These are phyloP conservation scores for Coelopa frigida DNA, from an alignment of 1,140 invertebrate species.

Conservation along the genomic window DNA sequence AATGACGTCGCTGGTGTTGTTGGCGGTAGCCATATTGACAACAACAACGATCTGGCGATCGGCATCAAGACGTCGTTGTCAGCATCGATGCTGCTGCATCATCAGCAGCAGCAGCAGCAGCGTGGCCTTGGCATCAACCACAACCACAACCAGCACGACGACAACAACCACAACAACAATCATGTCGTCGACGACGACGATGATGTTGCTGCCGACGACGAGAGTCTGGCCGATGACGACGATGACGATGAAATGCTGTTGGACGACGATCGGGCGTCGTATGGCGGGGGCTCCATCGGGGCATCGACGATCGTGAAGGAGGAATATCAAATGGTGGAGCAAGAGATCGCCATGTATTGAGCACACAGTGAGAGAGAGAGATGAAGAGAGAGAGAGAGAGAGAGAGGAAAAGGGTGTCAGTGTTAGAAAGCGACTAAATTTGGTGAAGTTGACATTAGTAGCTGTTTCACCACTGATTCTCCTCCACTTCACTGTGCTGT, in stretches of 20 bases:
- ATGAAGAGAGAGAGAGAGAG: too few relatives aligned
- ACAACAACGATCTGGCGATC: too few relatives aligned
- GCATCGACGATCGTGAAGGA: background rate
- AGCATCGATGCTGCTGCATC: too few relatives aligned
- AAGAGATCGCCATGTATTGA: conserved; percentile 31
- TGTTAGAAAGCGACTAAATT: too few relatives aligned
- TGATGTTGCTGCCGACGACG: conserved; percentile 31
- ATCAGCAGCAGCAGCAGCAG: too few relatives aligned
- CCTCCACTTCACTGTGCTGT: too few relatives aligned
- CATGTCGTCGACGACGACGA: conserved; percentile 14
- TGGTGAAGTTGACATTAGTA: too few relatives aligned
- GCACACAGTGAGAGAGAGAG: too few relatives aligned
- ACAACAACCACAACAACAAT: background rate
- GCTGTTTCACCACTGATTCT: too few relatives aligned
- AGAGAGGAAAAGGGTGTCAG: too few relatives aligned
- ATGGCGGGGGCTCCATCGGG: background rate
- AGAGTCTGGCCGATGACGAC: conserved; percentile 26
- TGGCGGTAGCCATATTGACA: background rate
- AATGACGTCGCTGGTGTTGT: background rate
- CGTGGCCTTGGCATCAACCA: background rate
- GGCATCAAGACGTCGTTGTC: too few relatives aligned
- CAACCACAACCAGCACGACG: background rate
- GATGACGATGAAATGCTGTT: conserved; percentile 19
- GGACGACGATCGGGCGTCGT: background rate
- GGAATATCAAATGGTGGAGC: conserved; percentile 24